Evolutionary conservation across 2,888 invertebrate species (phyloP), one percentile per base, ranked within the genome.

Genomic region (Tanypteryx hageni): DNA sequence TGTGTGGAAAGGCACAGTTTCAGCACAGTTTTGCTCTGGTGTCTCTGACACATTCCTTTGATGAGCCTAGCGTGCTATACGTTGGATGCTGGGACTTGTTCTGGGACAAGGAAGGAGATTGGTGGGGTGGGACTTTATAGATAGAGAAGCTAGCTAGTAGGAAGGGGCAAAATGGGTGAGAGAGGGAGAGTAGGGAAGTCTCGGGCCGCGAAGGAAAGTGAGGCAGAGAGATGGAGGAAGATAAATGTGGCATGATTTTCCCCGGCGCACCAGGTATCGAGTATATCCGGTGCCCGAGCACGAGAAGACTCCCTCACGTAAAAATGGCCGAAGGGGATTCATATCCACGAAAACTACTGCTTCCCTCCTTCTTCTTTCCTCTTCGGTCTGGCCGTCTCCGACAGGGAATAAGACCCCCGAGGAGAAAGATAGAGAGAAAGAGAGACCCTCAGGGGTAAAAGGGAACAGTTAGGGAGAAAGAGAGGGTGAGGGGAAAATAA

Each of bases 11-110:
- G 31, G 31, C 31, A 27, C n/a, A 8, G 82, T 27, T 86, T 61
- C 86, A 22, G 86, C 31, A 11, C 27, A 16, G 59, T 27, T 27
- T 14, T 58, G 44, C 31, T 7, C 57, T 22, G 27, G 86, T 89
- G 89, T 68, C 68, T 64, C 89, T 89, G 89, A 89, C 89, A 89
- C 44, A 44, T 86, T 58, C 86, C 56, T 56, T 59, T 68, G 44
- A 89, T 64, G 64, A 89, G 64, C 85, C 86, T 14, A 22, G 86
- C 44, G 13, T 44, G 89, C 31, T 31, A 58, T 58, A 8, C 13
- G 18, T 57, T n/a, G 4, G 56, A 5, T 57, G 16, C 11, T n/a
- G 56, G 83, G 64, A 89, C 44, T 89, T 68, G 64, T 61, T 59
- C 86, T 61, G 14, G 31, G 31, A 16, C 44, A 7, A 27, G 11